phyloP scores from a whole-genome alignment of 2,888 invertebrate species.

The Epistrophella euchroma region DNA sequence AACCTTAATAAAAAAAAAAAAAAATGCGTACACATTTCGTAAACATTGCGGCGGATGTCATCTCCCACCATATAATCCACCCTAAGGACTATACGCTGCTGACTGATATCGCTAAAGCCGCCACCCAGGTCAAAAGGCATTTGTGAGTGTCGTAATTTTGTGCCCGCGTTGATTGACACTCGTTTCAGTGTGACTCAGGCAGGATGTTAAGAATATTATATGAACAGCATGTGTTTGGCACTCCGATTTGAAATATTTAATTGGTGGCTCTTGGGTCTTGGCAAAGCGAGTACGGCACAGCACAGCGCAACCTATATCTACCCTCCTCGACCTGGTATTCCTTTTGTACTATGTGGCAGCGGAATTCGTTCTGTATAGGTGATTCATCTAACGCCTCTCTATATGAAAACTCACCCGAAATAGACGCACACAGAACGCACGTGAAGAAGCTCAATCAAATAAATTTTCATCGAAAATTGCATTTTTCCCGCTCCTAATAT shows the following conservation, averaged over 20 bases:
- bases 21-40: constrained; percentile 43
- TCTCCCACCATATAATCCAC: constrained; percentile 37
- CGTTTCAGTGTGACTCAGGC: constrained; percentile 49
- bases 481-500: constrained; percentile 23
- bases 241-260: constrained; percentile 54
- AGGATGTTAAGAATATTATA: constrained; percentile 65
- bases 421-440: constrained; percentile 52
- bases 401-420: constrained; percentile 46
- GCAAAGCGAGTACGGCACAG: background rate
- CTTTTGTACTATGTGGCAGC: constrained; percentile 1
- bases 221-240: constrained; percentile 61
- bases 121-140: constrained; percentile 66
- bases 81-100: constrained; percentile 8
- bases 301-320: constrained; percentile 18
- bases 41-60: constrained; percentile 69
- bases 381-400: constrained; percentile 44
- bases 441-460: constrained; percentile 63
- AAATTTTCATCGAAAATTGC: constrained; percentile 63
- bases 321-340: constrained; percentile 39
- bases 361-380: constrained; percentile 51
- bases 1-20: background rate
- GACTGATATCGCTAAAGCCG: constrained; percentile 20
- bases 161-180: constrained; percentile 65
- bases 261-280: constrained; percentile 41
- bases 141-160: constrained; percentile 65